These are phyloP conservation scores for Eucera pruinosa DNA, from an alignment of 2,888 invertebrate species.

Conservation along the genomic window DNA sequence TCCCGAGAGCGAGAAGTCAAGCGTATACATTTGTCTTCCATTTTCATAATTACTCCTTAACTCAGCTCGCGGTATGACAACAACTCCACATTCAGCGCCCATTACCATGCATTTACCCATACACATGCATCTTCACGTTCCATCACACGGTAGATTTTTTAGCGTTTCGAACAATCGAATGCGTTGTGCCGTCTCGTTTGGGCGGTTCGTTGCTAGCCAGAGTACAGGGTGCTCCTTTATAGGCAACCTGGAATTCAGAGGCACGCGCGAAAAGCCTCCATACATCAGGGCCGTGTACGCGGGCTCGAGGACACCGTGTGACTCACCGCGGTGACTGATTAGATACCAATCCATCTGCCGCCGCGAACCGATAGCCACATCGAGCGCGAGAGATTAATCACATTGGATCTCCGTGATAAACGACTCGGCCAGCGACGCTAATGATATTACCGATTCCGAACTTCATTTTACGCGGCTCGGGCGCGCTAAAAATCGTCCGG, in stretches of 20 bases:
- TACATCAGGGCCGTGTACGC: slow-evolving; percentile 30
- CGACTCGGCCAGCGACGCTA: slow-evolving; percentile 58
- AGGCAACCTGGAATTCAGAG: neutral
- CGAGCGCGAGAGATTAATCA: slow-evolving; percentile 64
- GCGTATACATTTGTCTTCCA: no score
- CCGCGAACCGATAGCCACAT: slow-evolving; percentile 62
- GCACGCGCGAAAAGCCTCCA: slow-evolving; percentile 32
- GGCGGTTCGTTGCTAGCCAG: neutral
- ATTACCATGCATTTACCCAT: no score
- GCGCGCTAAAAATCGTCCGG: slow-evolving; percentile 8
- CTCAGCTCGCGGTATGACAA: no score
- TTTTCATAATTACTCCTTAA: no score
- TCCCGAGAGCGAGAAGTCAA: no score
- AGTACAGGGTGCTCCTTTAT: slow-evolving; percentile 6
- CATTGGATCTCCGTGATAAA: slow-evolving; percentile 67
- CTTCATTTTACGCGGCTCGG: slow-evolving; percentile 44
- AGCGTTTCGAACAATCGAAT: neutral
- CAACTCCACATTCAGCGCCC: no score
- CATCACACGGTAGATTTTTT: no score
- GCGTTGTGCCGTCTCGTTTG: neutral
- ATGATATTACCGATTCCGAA: slow-evolving; percentile 55
- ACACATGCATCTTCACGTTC: no score
- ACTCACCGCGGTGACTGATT: slow-evolving; percentile 67
- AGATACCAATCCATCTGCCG: slow-evolving; percentile 72
- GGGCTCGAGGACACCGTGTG: slow-evolving; percentile 46